phyloP scores from a whole-genome alignment of 2,888 invertebrate genomes.

The Amphipoea oculea region DNA sequence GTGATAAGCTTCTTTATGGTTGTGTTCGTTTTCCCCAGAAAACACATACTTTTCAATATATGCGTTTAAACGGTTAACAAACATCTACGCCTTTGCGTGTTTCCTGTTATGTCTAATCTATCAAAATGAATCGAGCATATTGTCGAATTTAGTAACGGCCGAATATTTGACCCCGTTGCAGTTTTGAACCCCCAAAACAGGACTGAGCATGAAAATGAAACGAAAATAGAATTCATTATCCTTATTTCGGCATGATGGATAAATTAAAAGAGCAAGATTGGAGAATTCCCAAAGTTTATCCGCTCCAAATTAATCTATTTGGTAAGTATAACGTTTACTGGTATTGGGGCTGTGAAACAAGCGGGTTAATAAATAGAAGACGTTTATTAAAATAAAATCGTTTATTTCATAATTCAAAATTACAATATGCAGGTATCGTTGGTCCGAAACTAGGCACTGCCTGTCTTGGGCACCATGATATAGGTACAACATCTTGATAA shows the following conservation, averaged over 20 bases:
- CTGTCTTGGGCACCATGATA: no score
- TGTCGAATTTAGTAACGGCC: not conserved
- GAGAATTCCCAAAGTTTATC: conserved; percentile 49
- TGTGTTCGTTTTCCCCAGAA: no score
- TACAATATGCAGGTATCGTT: no score
- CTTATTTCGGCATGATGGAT: conserved; percentile 50
- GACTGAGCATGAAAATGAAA: conserved; percentile 7
- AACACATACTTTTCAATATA: no score
- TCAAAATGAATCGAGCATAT: no score
- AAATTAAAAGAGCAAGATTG: conserved; percentile 63
- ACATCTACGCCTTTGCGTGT: no score
- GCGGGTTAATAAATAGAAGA: not conserved
- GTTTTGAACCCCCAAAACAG: conserved; percentile 2
- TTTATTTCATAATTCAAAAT: no score
- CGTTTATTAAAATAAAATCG: not conserved
- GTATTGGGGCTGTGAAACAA: conserved; percentile 34
- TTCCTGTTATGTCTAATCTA: no score
- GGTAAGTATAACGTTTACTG: conserved; percentile 63
- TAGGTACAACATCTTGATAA: no score
- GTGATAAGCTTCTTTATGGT: no score
- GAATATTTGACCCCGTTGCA: conserved; percentile 37
- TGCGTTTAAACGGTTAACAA: no score
- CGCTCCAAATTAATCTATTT: conserved; percentile 64
- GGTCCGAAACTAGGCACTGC: no score
- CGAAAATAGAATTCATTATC: conserved; percentile 16